phyloP scores from a whole-genome alignment of 2,113 vertebrate genomes.

The Gallinago undulata region DNA sequence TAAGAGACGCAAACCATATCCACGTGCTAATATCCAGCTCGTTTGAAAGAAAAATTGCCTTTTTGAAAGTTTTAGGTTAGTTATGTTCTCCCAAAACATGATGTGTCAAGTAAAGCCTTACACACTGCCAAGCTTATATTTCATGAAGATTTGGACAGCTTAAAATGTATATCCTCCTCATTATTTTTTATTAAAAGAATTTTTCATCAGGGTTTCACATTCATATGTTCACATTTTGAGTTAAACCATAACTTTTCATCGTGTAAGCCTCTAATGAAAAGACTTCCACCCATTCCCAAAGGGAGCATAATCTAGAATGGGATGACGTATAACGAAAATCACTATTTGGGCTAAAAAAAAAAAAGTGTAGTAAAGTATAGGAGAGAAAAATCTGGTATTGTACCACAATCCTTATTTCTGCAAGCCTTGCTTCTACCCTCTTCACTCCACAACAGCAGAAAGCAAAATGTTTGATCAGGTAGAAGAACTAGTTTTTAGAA shows the following conservation, averaged over 20 bases:
- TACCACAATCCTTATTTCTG: neutral
- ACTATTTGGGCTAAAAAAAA: neutral
- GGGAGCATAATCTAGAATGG: neutral
- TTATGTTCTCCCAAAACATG: neutral
- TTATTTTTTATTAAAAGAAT: constrained; percentile 35
- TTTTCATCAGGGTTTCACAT: constrained; percentile 39
- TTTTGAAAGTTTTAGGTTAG: neutral
- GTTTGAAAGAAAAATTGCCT: neutral
- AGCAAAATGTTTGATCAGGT: neutral
- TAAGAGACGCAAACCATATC: neutral
- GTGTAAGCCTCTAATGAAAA: constrained; percentile 47
- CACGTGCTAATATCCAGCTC: neutral
- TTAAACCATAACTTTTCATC: constrained; percentile 26
- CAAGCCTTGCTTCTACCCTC: neutral
- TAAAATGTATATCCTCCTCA: neutral
- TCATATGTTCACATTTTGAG: constrained; percentile 31
- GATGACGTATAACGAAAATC: neutral
- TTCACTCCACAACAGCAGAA: neutral
- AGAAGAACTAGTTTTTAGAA: neutral
- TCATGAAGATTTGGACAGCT: neutral
- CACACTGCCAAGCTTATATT: neutral
- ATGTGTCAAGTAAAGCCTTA: neutral
- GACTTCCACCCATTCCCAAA: constrained; percentile 49
- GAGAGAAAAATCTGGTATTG: neutral
- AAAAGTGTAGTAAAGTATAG: neutral